Base-by-base conservation (phyloP, 2,113 vertebrate species). In the Gymnocephalus cernua region DNA sequence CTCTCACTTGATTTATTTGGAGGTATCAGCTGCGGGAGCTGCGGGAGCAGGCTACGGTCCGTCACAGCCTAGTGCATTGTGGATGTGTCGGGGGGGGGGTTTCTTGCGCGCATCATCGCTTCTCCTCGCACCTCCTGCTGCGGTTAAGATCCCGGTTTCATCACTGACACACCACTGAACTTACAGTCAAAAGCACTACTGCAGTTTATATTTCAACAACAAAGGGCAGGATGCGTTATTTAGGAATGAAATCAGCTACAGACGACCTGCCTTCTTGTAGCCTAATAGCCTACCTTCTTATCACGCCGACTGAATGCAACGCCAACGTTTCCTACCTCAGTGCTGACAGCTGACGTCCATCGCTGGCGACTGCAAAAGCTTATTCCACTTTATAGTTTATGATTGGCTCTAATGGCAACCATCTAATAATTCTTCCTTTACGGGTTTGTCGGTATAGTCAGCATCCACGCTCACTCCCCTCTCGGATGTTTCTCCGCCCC, bases 21-120 rank as follows among this genome's bases (percentile, higher is more conserved):
- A 80, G 89, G 89, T 54, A 88, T 88, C 93, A 92, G 92, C 91
- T 94, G 93, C 83, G 21, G 85, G 50, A 92, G 92, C 91, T 94
- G 93, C 83, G 21, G 85, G 50, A 69, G 86, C 53, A 51, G 72
- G 86, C 75, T 81, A 65, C 67, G 86, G 18, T 84, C 86, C 11
- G 89, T 82, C 80, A 44, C 92, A 88, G 90, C 85, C 91, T 89
- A 78, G 71, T 23, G 90, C 91, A 27, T 77, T 51, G 83, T 77
- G 86, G 80, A 82, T 87, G 83, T 51, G 38, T 64, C 23, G 14
- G 58, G 61, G 77, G 58, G 61, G 77, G 51, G 67, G 41, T 45
- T 48, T 67, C 48, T 68, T 53, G 73, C 27, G 79, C 80, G 88
- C 86, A 86, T 61, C 86, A 10, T 29, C 64, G 76, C 74, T 6